Conservation (phyloP, 2,888 invertebrate genomes). For the Tipula confusa region DNA sequence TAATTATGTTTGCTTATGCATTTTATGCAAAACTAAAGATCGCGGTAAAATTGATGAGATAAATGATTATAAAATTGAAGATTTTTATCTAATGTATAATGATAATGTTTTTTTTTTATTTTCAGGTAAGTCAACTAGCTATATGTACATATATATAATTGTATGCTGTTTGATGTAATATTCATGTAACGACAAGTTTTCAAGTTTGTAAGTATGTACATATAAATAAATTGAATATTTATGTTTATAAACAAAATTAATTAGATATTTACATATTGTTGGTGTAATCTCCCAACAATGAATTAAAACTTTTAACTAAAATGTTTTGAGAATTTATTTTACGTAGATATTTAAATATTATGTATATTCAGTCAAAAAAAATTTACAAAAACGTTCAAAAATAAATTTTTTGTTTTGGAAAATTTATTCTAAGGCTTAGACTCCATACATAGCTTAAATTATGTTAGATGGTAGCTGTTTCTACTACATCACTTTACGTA, state of each 20-base stretch:
- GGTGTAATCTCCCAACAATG: too few relatives aligned
- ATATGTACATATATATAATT: too few relatives aligned
- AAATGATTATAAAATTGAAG: neutral
- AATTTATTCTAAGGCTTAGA: too few relatives aligned
- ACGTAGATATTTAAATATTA: too few relatives aligned
- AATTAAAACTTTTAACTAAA: too few relatives aligned
- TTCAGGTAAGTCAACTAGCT: neutral
- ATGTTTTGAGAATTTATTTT: too few relatives aligned
- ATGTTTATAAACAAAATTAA: neutral
- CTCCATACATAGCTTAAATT: too few relatives aligned
- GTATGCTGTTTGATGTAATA: neutral
- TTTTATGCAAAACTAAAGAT: neutral
- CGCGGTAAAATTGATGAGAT: neutral
- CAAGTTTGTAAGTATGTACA: neutral
- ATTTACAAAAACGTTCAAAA: too few relatives aligned
- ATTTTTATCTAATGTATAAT: neutral
- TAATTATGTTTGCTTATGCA: neutral
- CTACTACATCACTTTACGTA: too few relatives aligned
- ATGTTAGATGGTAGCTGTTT: too few relatives aligned
- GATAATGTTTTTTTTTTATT: neutral
- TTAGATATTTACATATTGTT: neutral
- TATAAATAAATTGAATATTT: neutral
- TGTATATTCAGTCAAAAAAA: too few relatives aligned
- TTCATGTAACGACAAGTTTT: neutral
- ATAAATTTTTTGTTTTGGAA: too few relatives aligned